Base-by-base conservation (phyloP, 2,113 vertebrate species). In the Microtus montanus region DNA sequence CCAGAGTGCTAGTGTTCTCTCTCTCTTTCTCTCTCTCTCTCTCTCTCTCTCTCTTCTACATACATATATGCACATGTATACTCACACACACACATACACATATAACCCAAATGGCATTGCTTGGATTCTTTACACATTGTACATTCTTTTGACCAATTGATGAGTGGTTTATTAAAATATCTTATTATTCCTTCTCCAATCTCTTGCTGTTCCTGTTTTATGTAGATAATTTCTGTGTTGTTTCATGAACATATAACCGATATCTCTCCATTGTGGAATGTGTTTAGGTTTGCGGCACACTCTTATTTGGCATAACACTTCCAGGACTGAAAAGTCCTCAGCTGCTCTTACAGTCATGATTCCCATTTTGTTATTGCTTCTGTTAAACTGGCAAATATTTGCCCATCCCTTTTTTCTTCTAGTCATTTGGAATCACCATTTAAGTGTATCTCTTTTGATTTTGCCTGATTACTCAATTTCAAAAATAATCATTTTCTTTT, bases 401-500 rank as follows among this genome's bases (percentile, higher is more conserved):
- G 35, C 52, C 47, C 3, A 47, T n/a, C n/a, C 22, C 17, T 75
- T 41, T 82, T n/a, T 66, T 91, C 41, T 33, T 61, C 38, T 54
- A 58, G 26, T n/a, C 14, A n/a, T 90, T 74, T 66, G 75, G 58
- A 95, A 82, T 33, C 44, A 41, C 52, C 54, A 19, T 95, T 79
- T 78, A 44, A 41, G 7, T n/a, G 5, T 95, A 5, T 83, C 47
- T 90, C 20, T 95, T 79, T 79, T 52, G 58, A 82, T 87, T 75
- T 87, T 90, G 30, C 54, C 85, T 87, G 68, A 28, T 90, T 58
- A 93, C 22, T 33, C 47, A 88, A 58, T 87, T 64, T 54, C 38
- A 82, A 80, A 90, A 86, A 63, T 33, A 90, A 44, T 84, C 28
- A 86, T 66, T 85, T 79, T 66, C n/a, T 95, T 74, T 87, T 77